Evolutionary conservation across 2,797 vertebrate species (phyloP).

Genomic region (Enteromius unitaeniatus): DNA sequence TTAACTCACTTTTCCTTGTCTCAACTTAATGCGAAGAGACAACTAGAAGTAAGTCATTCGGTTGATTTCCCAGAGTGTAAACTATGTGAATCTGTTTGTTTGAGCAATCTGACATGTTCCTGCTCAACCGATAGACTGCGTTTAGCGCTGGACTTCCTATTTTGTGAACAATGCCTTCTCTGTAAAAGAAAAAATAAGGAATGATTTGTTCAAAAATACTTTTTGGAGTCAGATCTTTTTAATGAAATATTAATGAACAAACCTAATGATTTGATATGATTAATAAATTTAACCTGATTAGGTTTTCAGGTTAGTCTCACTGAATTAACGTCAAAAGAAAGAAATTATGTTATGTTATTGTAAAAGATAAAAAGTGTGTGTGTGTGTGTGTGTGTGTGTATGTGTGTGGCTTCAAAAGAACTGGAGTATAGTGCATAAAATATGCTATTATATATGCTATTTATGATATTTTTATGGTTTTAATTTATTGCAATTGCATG

Average conservation of each 20-base stretch:
- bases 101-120: not conserved
- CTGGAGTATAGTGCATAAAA: not conserved
- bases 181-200: not conserved
- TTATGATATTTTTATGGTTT: no score
- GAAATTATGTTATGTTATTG: no score
- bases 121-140: not conserved
- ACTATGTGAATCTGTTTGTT: constrained; percentile 1
- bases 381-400: not conserved
- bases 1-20: not conserved
- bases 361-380: no score
- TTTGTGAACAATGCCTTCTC: not conserved
- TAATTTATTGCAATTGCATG: no score
- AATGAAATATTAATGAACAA: not conserved
- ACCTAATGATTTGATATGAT: not conserved
- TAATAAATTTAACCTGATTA: not conserved
- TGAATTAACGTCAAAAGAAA: not conserved
- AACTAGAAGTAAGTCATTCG: not conserved
- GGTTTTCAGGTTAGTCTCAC: not conserved
- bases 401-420: no score
- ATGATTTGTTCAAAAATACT: not conserved
- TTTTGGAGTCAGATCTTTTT: not conserved
- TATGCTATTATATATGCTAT: not conserved
- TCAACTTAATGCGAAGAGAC: not conserved
- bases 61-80: not conserved
- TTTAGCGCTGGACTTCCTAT: not conserved